Evolutionary conservation across 1,140 invertebrate genomes (phyloP), one percentile per base, ranked within the genome.

Genomic region (Ctenoplectra terminalis): DNA sequence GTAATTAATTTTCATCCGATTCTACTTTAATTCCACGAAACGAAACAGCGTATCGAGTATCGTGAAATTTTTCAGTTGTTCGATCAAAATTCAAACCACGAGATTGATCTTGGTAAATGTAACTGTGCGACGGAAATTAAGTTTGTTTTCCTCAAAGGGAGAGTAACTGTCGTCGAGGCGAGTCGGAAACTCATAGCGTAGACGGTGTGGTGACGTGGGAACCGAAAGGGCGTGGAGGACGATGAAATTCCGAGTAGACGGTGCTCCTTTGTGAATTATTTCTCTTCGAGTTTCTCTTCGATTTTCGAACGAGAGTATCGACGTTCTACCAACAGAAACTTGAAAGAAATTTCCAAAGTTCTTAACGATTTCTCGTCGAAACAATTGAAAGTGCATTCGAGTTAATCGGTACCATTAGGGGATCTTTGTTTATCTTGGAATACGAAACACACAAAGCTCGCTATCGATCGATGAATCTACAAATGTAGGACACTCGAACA

Each of bases 181-280:
- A 74, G 52, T 40, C 34, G 52, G 9, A 17, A 50, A 76, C 61
- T 69, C 63, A 29, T 26, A 56, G 74, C 29, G 34, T 17, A 67
- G 6, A 29, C 40, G 34, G 60, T 46, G 40, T 11, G 17, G 11
- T 4, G 11, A 11, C 0, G 37, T n/a, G 13, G 54, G 56, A 60
- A 61, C 7, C 9, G 61, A 43, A 43, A 56, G 52, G 64, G 29
- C 52, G 40, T 58, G 29, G 64, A 37, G 52, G 48, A 58, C 43
- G 63, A 56, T 29, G 64, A 77, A 70, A 78, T 71, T 78, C 66
- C 54, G 20, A 76, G 74, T 67, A 26, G 61, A 76, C 40, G 34
- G 74, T 54, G 34, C 48, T 29, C 74, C 61, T 76, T 76, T 76
- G 74, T 76, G 74, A 76, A 76, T 76, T 76, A 76, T 67, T 61